These are phyloP conservation scores for Carassius gibelio DNA, from an alignment of 2,113 vertebrate genomes.

Conservation along the genomic window DNA sequence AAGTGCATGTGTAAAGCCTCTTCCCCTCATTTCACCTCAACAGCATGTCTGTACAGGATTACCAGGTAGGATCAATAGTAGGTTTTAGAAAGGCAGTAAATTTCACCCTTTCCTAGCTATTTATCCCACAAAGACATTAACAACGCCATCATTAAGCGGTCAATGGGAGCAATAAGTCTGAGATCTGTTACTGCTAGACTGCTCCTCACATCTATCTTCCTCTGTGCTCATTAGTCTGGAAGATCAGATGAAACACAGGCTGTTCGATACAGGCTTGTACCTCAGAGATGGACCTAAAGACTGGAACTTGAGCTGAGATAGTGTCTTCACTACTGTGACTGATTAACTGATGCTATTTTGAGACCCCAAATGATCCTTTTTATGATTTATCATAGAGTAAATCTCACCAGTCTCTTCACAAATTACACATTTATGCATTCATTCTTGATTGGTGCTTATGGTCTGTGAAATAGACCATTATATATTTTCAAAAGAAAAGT, in stretches of 20 bases:
- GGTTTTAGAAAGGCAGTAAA: constrained; percentile 7
- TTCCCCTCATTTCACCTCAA: background rate
- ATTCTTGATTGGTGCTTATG: background rate
- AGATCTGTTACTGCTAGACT: background rate
- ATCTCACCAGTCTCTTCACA: background rate
- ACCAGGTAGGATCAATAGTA: constrained; percentile 7
- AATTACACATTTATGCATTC: constrained; percentile 1
- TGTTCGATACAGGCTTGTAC: constrained; percentile 29
- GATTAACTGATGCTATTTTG: constrained; percentile 23
- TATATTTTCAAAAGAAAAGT: background rate
- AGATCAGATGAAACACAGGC: constrained; percentile 15
- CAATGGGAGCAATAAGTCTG: background rate
- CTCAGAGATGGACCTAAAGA: constrained; percentile 33
- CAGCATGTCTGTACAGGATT: background rate
- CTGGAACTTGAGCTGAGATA: constrained; percentile 22
- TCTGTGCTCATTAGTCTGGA: background rate
- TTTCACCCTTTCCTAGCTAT: background rate
- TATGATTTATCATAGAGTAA: background rate
- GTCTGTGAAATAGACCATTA: background rate
- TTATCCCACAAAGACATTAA: constrained; percentile 12
- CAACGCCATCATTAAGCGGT: background rate
- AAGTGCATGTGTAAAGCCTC: background rate
- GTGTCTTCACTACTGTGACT: constrained; percentile 6
- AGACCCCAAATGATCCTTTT: background rate
- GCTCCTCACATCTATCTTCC: constrained; percentile 5